A percentile compares a stretch with the other conserved stretches of the same genome.
phyloP scores from a whole-genome alignment of 2,888 invertebrate species.

The Megaustenia siamemsis region DNA sequence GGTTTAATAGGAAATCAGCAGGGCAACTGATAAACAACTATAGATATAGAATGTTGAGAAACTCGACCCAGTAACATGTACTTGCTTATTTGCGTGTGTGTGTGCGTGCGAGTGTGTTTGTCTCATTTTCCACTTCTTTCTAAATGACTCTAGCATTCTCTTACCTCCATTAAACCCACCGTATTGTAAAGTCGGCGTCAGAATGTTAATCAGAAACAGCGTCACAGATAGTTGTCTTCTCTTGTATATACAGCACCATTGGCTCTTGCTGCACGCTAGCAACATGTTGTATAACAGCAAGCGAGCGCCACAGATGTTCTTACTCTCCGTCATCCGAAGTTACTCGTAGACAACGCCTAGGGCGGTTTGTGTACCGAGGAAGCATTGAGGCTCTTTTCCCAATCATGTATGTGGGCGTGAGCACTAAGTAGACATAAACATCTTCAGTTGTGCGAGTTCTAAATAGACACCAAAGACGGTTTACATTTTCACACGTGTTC shows the following conservation, averaged over 20 bases:
- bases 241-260: neutral
- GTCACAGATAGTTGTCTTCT: neutral
- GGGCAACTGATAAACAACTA: too few relatives aligned
- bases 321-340: neutral
- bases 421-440: neutral
- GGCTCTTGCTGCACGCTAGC: neutral
- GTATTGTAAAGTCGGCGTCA: neutral
- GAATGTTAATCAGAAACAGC: neutral
- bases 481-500: neutral
- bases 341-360: neutral
- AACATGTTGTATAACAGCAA: neutral
- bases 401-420: neutral
- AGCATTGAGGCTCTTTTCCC: neutral
- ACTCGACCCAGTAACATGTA: too few relatives aligned
- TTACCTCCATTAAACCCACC: conserved; percentile 29
- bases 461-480: neutral
- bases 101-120: too few relatives aligned
- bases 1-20: too few relatives aligned
- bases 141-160: too few relatives aligned
- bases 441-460: neutral
- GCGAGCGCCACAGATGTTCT: neutral
- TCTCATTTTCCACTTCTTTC: too few relatives aligned
- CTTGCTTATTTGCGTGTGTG: too few relatives aligned
- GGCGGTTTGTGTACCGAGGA: neutral
- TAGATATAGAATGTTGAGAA: too few relatives aligned